A percentile compares a stretch with the other conserved stretches of the same genome.
phyloP scores from a whole-genome alignment of 2,113 vertebrate genomes.

The Ahaetulla prasina region DNA sequence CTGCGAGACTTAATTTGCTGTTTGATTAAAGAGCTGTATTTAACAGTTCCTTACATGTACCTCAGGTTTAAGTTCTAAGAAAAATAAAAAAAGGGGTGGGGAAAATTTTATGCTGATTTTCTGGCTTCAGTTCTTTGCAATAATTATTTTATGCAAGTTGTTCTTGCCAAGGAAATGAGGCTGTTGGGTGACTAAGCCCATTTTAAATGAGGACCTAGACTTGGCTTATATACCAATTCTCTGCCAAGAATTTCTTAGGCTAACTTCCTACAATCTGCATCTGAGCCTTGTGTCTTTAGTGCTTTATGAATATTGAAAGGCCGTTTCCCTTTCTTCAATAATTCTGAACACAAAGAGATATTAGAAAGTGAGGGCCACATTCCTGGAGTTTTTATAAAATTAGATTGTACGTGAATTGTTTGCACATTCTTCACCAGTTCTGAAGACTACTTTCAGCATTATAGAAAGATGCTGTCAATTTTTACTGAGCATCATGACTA shows the following conservation, averaged over 20 bases:
- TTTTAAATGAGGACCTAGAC: accelerated
- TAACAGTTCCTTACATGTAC: slow-evolving; percentile 1
- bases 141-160: not conserved
- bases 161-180: not conserved
- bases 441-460: not conserved
- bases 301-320: slow-evolving; percentile 21
- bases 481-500: slow-evolving; percentile 42
- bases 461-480: slow-evolving; percentile 31
- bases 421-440: slow-evolving; percentile 36
- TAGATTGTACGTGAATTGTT: slow-evolving; percentile 36
- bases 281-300: not conserved
- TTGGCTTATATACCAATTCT: accelerated
- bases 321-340: not conserved
- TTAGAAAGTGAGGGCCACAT: slow-evolving; percentile 51
- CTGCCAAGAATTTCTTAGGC: not conserved
- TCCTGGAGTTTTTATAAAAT: slow-evolving; percentile 18
- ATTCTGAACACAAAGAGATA: slow-evolving; percentile 41
- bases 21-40: slow-evolving; percentile 13
- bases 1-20: slow-evolving; percentile 10
- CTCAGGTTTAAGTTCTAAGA: slow-evolving; percentile 11
- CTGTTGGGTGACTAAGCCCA: accelerated
- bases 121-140: not conserved
- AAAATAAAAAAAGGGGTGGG: not conserved
- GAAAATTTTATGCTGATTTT: not conserved
- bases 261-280: not conserved